These are phyloP conservation scores for Trachelus troglodyta DNA, from an alignment of 2,888 invertebrate genomes.

Conservation along the genomic window DNA sequence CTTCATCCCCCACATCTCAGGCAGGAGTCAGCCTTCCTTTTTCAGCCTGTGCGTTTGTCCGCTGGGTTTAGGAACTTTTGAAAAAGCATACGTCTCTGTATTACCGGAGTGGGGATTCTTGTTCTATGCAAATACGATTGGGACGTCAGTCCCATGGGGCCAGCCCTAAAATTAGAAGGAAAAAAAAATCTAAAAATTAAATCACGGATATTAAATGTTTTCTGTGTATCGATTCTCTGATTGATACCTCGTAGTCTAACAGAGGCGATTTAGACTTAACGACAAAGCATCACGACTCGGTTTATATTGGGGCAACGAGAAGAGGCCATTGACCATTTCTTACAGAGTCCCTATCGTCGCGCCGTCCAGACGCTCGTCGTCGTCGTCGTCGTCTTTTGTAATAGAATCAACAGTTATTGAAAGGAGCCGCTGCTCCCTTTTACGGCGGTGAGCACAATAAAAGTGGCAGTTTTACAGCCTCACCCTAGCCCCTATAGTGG, in stretches of 20 bases:
- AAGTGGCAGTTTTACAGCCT: conserved; percentile 43
- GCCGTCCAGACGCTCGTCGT: background rate
- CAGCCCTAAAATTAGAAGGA: no score
- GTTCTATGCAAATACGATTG: no score
- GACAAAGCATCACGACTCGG: no score
- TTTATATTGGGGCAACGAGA: no score
- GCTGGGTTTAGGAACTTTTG: background rate
- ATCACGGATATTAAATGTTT: no score
- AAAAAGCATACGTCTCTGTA: background rate
- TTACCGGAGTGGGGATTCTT: no score
- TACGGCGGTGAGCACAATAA: conserved; percentile 35
- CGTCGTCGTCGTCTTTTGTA: background rate
- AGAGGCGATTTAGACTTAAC: no score
- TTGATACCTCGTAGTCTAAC: no score
- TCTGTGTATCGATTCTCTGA: no score
- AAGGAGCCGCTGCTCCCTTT: conserved; percentile 20
- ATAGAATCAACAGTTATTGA: conserved; percentile 29
- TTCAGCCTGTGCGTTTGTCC: background rate
- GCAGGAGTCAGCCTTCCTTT: background rate
- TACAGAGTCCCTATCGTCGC: background rate
- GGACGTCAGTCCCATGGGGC: no score
- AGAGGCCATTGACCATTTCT: background rate
- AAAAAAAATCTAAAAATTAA: no score
- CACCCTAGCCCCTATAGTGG: conserved; percentile 30
- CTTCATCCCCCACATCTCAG: background rate